Base-by-base conservation (phyloP, 2,113 vertebrate genomes). In the Alouatta palliata region DNA sequence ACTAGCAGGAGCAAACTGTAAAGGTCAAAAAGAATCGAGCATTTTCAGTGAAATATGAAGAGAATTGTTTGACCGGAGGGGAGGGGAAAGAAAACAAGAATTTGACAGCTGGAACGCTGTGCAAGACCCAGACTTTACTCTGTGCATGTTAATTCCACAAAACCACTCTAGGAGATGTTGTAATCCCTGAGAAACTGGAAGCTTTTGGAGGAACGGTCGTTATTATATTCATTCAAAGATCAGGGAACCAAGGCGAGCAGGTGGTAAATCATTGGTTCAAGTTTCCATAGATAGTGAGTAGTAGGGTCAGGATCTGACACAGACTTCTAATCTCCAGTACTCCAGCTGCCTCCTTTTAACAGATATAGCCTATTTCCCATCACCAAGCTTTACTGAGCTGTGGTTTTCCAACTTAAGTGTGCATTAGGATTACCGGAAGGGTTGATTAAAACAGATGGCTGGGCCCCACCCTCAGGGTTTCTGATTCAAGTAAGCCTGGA, bases 21-120 rank as follows among this genome's bases (percentile, higher is more conserved):
- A 92, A 61, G 56, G 56, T 56, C 47, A 64, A 86, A 66, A 90
- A 30, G 76, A 83, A 73, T 20, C 66, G 2, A 19, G 3, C 9
- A 12, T 76, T 89, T 89, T 77, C 20, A 54, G 64, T 32, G 43
- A 95, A 93, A 88, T 49, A 81, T 32, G 82, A 87, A 92, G n/a
- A 94, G 1, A 87, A 80, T 61, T 85, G 11, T 83, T 81, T 92
- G 66, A 35, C 25, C 40, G 17, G 14, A 49, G 16, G 68, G 40
- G 17, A 75, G 45, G 12, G 12, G 40, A 70, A 70, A 45, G 40
- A 81, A 84, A 66, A 21, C 11, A 75, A 88, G 40, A 45, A 25
- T 86, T 23, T 81, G 79, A 45, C 21, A 85, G 32, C 56, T 68
- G 45, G 56, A 30, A 43, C 52, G 56, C 37, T 25, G 1, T 61